Conservation (phyloP, 2,888 invertebrate genomes). For the Melangyna quadrimaculata region DNA sequence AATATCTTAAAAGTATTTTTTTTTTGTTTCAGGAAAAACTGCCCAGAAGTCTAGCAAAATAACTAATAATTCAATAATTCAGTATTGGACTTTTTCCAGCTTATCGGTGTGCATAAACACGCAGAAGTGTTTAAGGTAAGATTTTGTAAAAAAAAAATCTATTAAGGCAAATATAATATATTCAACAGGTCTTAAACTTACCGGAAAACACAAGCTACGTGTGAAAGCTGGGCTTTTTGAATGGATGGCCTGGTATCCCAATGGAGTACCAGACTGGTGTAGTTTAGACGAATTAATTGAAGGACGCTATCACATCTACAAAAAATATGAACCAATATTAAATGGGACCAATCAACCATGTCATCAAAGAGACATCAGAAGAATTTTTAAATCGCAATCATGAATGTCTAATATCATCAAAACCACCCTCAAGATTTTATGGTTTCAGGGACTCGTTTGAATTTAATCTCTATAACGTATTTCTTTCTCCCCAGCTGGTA, state of each 20-base stretch:
- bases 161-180: neutral
- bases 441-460: no score
- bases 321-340: conserved; percentile 85
- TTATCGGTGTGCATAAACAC: conserved; percentile 94
- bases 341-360: conserved; percentile 81
- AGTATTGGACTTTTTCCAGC: conserved; percentile 93
- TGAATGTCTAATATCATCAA: conserved; percentile 84
- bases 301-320: conserved; percentile 89
- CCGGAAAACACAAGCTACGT: conserved; percentile 85
- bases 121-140: conserved; percentile 84
- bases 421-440: conserved; percentile 82
- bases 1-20: neutral
- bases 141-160: neutral
- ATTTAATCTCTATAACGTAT: neutral
- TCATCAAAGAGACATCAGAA: conserved; percentile 84
- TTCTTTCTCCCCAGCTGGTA: conserved; percentile 84
- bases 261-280: conserved; percentile 90
- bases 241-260: conserved; percentile 94
- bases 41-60: conserved; percentile 86
- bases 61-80: no score
- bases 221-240: conserved; percentile 97
- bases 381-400: conserved; percentile 86
- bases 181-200: conserved; percentile 82
- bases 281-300: conserved; percentile 86
- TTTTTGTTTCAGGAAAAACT: conserved; percentile 77